These are phyloP conservation scores for Cephalopholis sonnerati DNA, from an alignment of 2,113 vertebrate species.

Conservation along the genomic window DNA sequence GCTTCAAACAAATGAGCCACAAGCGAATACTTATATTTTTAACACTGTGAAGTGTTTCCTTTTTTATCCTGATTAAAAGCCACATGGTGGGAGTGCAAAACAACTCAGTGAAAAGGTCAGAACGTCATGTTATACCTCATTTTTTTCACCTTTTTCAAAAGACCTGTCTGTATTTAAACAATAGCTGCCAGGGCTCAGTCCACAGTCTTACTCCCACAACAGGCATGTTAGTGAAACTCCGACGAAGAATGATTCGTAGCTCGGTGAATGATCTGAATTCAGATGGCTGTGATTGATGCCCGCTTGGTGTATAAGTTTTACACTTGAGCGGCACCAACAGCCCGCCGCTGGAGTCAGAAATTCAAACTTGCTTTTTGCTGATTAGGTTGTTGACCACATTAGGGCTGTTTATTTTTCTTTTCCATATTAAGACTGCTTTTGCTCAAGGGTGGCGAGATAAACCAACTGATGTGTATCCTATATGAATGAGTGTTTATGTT, in stretches of 20 bases:
- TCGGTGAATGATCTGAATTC: slow-evolving; percentile 1
- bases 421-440: slow-evolving; percentile 1
- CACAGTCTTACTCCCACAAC: slow-evolving; percentile 22
- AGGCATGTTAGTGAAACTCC: not conserved
- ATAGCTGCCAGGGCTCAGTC: not conserved
- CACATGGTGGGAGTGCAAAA: slow-evolving; percentile 23
- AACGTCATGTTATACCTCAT: not conserved
- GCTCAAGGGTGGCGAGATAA: slow-evolving; percentile 12
- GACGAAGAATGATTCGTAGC: slow-evolving; percentile 6
- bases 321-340: not conserved
- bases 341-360: not conserved
- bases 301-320: not conserved
- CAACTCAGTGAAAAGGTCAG: slow-evolving; percentile 57
- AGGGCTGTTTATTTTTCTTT: slow-evolving; percentile 29
- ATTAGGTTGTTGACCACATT: slow-evolving; percentile 19
- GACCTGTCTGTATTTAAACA: slow-evolving; percentile 14
- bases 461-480: slow-evolving; percentile 12
- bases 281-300: not conserved
- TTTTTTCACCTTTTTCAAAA: not conserved
- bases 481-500: slow-evolving; percentile 19
- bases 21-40: slow-evolving; percentile 23
- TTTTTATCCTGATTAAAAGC: slow-evolving; percentile 50
- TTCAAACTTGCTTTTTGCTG: not conserved
- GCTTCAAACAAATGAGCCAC: slow-evolving; percentile 20
- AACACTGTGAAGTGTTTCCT: not conserved